Conservation (phyloP, 2,113 vertebrate genomes). For the Corythornis cristatus region DNA sequence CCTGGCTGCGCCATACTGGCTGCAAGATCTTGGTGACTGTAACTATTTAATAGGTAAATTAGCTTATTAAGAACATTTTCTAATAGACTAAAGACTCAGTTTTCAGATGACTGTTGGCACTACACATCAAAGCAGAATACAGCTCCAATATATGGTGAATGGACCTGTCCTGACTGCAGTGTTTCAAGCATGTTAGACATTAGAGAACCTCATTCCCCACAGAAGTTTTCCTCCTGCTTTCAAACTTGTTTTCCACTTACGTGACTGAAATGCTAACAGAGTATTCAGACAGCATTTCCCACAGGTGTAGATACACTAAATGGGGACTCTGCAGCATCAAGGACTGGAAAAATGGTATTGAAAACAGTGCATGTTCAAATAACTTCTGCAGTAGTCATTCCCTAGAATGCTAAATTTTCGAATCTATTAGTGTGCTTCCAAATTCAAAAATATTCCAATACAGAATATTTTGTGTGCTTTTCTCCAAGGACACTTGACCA, state of each 20-base stretch:
- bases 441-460: constrained; percentile 30
- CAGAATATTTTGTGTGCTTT: constrained; percentile 22
- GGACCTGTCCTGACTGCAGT: background rate
- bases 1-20: background rate
- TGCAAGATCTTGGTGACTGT: background rate
- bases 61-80: background rate
- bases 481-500: constrained; percentile 46
- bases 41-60: background rate
- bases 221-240: constrained; percentile 2
- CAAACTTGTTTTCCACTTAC: background rate
- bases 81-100: background rate
- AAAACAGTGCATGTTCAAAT: constrained; percentile 10
- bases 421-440: background rate
- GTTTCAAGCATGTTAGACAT: background rate
- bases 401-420: background rate
- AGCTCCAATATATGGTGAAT: background rate
- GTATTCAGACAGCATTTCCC: background rate
- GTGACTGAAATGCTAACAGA: background rate
- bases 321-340: background rate
- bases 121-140: background rate
- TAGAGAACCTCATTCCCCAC: background rate
- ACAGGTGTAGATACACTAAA: background rate
- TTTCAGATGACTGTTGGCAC: background rate
- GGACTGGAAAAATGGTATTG: background rate
- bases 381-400: constrained; percentile 10